Base-by-base conservation (phyloP, 2,888 invertebrate species). In the Abscondita cerata region DNA sequence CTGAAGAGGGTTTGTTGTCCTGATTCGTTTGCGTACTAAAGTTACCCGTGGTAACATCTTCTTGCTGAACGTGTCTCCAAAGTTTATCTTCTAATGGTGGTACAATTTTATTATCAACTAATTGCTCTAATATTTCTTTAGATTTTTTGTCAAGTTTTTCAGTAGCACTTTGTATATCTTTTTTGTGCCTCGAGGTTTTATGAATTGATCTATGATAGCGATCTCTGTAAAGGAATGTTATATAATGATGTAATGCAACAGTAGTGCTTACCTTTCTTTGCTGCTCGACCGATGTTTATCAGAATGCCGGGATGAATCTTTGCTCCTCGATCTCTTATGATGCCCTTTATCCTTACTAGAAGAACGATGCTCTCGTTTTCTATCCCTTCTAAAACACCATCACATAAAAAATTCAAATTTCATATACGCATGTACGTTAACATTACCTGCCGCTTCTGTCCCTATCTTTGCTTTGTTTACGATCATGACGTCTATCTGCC, bases 61-160 rank as follows among this genome's bases (percentile, higher is more conserved):
- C 81, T 65, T 80, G 79, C 4, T 77, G 75, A 2, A 84, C 82
- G 66, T 84, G 83, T 33, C 83, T 83, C 84, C 84, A 84, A 1
- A 84, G 69, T 3, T 82, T 73, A 65, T 85, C 84, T 64, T 85
- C 84, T 31, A 84, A 78, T 0, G 84, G 81, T 1, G 79, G 79
- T 0, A 80, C 80, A 62, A 81, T 80, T 70, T 81, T 80, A 64
- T 78, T 81, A 68, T 80, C 80, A 5, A 80, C 80, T 16, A 81
- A 70, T 57, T 80, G 78, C 57, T 81, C 81, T 41, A 81, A 67
- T 65, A 81, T 81, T 69, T 81, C 81, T 56, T 80, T 80, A 1
- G 80, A 79, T 66, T 78, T 79, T 52, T 80, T 80, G 69, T 81
- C 81, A 20, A 81, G 67, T 62, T 78, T 78, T 46, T 79, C 79